Evolutionary conservation across 2,113 vertebrate species (phyloP).

Genomic region (Calidris pugnax): DNA sequence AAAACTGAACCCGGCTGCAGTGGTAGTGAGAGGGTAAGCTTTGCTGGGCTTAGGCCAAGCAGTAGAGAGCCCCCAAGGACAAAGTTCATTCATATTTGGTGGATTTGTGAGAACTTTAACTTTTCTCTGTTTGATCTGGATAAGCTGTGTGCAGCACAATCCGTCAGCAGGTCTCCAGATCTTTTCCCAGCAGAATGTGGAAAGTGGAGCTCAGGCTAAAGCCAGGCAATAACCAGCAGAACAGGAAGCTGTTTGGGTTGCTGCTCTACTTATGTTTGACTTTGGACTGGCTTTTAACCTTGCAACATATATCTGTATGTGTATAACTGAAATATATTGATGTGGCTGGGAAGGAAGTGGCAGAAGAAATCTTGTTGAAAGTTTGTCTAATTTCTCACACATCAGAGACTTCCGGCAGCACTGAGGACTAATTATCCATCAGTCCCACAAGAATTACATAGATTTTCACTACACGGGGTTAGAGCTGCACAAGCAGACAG

Average conservation of each 20-base stretch:
- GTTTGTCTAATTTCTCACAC: background rate
- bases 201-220: background rate
- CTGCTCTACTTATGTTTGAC: background rate
- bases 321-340: background rate
- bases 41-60: background rate
- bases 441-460: background rate
- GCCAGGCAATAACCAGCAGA: background rate
- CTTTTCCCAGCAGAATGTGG: background rate
- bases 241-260: background rate
- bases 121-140: background rate
- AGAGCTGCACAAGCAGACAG: background rate
- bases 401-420: accelerated
- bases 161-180: background rate
- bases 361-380: background rate
- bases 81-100: background rate
- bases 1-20: background rate
- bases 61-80: background rate
- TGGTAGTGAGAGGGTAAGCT: background rate
- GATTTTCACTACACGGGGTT: background rate
- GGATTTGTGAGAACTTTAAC: background rate
- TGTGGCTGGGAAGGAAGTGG: background rate
- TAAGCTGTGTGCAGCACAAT: background rate
- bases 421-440: background rate
- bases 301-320: accelerated
- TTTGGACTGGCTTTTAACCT: background rate